Percentiles rank a stretch among this genome's conserved stretches.
These are phyloP conservation scores for Apaloderma vittatum DNA, from an alignment of 2,113 vertebrate genomes.

Conservation along the genomic window DNA sequence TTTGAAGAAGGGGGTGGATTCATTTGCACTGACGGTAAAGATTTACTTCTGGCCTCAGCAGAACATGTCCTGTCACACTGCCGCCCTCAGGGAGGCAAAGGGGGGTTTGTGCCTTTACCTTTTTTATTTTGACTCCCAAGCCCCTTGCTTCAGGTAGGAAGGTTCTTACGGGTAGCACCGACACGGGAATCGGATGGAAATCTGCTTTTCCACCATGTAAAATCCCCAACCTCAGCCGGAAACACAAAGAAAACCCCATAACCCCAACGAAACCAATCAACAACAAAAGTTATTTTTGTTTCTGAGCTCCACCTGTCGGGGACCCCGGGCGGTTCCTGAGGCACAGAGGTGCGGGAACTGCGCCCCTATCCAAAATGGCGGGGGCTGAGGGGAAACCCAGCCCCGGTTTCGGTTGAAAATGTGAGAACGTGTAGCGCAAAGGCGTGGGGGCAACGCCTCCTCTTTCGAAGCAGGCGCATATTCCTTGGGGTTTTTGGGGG, in stretches of 20 bases:
- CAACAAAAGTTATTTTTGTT: neutral
- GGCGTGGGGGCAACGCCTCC: neutral
- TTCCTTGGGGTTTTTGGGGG: neutral
- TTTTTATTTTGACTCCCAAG: neutral
- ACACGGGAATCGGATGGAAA: neutral
- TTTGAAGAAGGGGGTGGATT: neutral
- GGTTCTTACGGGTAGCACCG: neutral
- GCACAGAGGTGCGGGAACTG: neutral
- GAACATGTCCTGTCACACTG: accelerated
- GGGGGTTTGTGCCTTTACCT: neutral
- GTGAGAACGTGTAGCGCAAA: neutral
- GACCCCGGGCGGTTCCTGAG: neutral
- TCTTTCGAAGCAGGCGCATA: neutral
- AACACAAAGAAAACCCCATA: neutral
- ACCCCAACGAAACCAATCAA: neutral
- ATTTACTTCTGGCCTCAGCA: neutral
- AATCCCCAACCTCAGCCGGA: neutral
- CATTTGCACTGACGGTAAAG: neutral
- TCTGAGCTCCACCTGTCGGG: neutral
- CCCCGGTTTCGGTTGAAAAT: neutral
- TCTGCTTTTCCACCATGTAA: neutral
- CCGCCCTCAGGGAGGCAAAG: neutral
- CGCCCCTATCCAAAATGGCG: neutral
- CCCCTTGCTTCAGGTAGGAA: neutral
- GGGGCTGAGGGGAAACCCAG: neutral